Base-by-base conservation (phyloP, 2,113 vertebrate genomes). In the Sylvietta virens region DNA sequence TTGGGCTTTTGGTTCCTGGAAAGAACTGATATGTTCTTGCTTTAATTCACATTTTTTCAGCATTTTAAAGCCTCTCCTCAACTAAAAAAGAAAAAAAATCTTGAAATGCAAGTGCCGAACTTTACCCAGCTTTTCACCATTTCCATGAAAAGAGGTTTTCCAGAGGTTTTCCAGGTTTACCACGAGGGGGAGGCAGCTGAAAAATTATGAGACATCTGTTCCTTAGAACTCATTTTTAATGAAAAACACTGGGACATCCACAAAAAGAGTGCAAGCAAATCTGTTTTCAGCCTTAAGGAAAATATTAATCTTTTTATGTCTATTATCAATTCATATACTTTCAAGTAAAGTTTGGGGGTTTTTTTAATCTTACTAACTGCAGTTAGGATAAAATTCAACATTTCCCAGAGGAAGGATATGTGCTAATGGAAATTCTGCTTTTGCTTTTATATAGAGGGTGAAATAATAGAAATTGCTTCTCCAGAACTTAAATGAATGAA, bases 181-280 rank as follows among this genome's bases (percentile, higher is more conserved):
- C 96, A 95, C 94, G 1, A 96, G 95, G 60, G 92, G 96, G 96
- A 92, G 40, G 51, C 82, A 97, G 72, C 26, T 88, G 92, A 90
- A 96, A 96, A 96, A 91, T 37, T 94, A 95, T 93, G 42, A 51
- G 27, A 39, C 30, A 30, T 7, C 5, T 13, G 8, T 65, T 54
- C 78, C 78, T 76, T 69, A 15, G 27, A 73, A 37, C 30, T 64
- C 3, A 0, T 3, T 44, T 50, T 84, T 50, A 7, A 31, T 40
- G 20, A 62, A 70, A 74, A 82, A 31, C 50, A 51, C 20, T 17
- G 11, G 33, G 51, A 54, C 20, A 51, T 42, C 42, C 1, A 6
- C 53, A 62, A 62, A 86, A 87, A 61, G n/a, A 80, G 31, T 28
- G 3, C 30, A 62, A 58, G 40, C 10, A 69, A 23, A 33, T 70